Conservation (phyloP, 2,888 invertebrate genomes). For the Limenitis camilla region DNA sequence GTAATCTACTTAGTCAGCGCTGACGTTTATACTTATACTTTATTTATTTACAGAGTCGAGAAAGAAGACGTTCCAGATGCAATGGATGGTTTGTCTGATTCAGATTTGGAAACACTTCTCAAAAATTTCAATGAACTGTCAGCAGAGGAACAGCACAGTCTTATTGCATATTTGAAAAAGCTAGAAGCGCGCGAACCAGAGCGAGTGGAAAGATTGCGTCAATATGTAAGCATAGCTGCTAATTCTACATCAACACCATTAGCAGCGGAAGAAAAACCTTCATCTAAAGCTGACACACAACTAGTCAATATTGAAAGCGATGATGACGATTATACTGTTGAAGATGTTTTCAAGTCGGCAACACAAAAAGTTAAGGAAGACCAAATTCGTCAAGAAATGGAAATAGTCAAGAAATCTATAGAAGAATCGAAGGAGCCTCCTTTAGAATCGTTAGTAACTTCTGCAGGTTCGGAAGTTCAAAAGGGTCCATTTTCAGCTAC, state of each 20-base stretch:
- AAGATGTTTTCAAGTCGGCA: constrained; percentile 85
- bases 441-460: constrained; percentile 14
- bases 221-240: constrained; percentile 78
- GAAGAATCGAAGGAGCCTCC: constrained; percentile 42
- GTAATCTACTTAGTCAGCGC: too few species aligned
- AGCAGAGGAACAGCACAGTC: constrained; percentile 86
- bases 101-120: constrained; percentile 84
- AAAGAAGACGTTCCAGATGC: constrained; percentile 54
- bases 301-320: constrained; percentile 73
- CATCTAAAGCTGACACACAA: neutral
- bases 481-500: constrained; percentile 50
- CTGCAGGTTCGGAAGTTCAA: constrained; percentile 15
- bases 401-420: constrained; percentile 67
- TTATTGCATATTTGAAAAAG: constrained; percentile 87
- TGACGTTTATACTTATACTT: neutral
- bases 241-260: constrained; percentile 19
- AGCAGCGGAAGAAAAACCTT: neutral
- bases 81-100: constrained; percentile 86
- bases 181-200: constrained; percentile 83
- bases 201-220: constrained; percentile 84
- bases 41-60: constrained; percentile 32
- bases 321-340: constrained; percentile 88
- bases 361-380: constrained; percentile 81
- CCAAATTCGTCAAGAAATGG: constrained; percentile 73
- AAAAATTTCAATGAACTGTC: constrained; percentile 86